phyloP scores from a whole-genome alignment of 2,888 invertebrate genomes.

The Rhingia campestris region DNA sequence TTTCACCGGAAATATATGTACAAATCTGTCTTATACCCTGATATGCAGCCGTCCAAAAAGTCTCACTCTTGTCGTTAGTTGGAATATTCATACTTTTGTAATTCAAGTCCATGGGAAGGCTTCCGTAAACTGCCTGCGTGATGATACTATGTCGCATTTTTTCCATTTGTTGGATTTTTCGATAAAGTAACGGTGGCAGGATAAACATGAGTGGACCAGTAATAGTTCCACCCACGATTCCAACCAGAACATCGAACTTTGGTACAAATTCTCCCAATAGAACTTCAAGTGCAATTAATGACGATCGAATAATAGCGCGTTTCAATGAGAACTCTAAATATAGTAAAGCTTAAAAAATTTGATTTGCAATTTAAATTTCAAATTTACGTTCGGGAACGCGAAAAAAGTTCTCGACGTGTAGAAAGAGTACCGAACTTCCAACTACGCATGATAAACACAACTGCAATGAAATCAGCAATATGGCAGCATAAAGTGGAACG shows the following conservation, averaged over 20 bases:
- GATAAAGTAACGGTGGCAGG: slow-evolving; percentile 91
- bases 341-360: not conserved
- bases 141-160: slow-evolving; percentile 79
- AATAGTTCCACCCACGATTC: slow-evolving; percentile 92
- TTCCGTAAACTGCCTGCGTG: slow-evolving; percentile 80
- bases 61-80: slow-evolving; percentile 63
- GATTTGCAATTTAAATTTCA: not conserved
- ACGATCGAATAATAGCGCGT: slow-evolving; percentile 88
- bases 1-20: slow-evolving; percentile 82
- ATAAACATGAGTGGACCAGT: slow-evolving; percentile 93
- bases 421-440: slow-evolving; percentile 90
- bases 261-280: slow-evolving; percentile 92
- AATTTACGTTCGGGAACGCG: slow-evolving; percentile 85
- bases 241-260: slow-evolving; percentile 93
- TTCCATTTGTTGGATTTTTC: slow-evolving; percentile 86
- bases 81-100: slow-evolving; percentile 78
- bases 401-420: slow-evolving; percentile 91
- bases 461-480: slow-evolving; percentile 90
- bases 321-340: slow-evolving; percentile 89
- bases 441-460: slow-evolving; percentile 90
- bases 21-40: slow-evolving; percentile 76
- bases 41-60: slow-evolving; percentile 4
- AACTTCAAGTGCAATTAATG: slow-evolving; percentile 88
- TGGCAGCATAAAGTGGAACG: slow-evolving; percentile 86
- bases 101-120: slow-evolving; percentile 79